Percentiles rank a stretch among this genome's conserved stretches.
Conservation (phyloP, 92 coral and sea anemone species). For the Desmophyllum pertusum region DNA sequence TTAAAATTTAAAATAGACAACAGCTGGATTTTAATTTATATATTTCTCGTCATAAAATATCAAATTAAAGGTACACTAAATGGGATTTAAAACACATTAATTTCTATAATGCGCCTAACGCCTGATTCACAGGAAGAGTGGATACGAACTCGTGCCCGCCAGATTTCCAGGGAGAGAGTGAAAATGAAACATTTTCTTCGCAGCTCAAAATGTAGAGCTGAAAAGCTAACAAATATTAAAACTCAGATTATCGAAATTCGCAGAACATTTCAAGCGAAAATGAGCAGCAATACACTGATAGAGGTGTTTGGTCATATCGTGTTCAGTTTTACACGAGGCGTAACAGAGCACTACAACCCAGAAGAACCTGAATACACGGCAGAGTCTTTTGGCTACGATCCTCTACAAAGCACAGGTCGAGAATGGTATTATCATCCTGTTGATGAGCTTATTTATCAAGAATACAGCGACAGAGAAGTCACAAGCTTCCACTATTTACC, state of each 20-base stretch:
- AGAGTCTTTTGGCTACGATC: slow-evolving; percentile 39
- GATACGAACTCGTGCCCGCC: background rate
- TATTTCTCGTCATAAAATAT: too few species aligned
- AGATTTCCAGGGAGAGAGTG: background rate
- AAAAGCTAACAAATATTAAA: background rate
- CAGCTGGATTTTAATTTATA: too few species aligned
- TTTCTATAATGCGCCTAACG: background rate
- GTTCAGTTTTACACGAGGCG: slow-evolving; percentile 29
- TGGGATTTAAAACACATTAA: too few species aligned
- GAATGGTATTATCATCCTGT: slow-evolving; percentile 38
- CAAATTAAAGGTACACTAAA: too few species aligned
- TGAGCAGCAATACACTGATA: background rate
- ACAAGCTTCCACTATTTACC: slow-evolving; percentile 5
- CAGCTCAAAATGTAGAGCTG: background rate
- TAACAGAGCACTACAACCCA: slow-evolving; percentile 29
- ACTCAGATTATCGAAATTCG: too few species aligned
- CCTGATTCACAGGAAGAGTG: background rate
- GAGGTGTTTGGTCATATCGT: slow-evolving; percentile 11
- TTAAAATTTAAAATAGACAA: too few species aligned
- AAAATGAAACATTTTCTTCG: background rate
- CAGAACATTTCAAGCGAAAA: background rate
- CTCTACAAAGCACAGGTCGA: slow-evolving; percentile 38
- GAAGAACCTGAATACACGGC: slow-evolving; percentile 32
- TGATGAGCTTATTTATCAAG: slow-evolving; percentile 36
- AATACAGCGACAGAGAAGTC: slow-evolving; percentile 30